Evolutionary conservation across 2,888 invertebrate genomes (phyloP), one percentile per base, ranked within the genome.

Genomic region (Andrena hattorfiana): DNA sequence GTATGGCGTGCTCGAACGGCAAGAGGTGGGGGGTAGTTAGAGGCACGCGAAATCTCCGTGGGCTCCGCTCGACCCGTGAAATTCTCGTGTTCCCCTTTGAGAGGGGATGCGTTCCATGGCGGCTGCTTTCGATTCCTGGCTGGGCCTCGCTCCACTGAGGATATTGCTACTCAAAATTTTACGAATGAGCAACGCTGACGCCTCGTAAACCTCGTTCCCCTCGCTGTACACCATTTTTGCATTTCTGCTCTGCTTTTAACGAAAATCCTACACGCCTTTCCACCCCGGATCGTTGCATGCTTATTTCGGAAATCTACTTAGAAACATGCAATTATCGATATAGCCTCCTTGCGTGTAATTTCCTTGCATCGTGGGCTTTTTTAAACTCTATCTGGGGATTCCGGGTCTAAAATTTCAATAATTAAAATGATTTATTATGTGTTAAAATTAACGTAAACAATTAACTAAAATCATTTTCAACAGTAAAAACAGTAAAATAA

Each of bases 81-180:
- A 77, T 75, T 78, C 51, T 16, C 35, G 23, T 48, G 42, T 23
- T 16, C 63, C 35, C n/a, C 30, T 35, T 49, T 26, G 26, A 23
- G 32, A 20, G 13, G 26, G n/a, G 26, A 20, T 1, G 26, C 30
- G n/a, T 13, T 60, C 23, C 54, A 0, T 13, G 26, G 20, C 68
- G 30, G 32, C n/a, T 20, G 67, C 20, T 74, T 79, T 79, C 74
- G 74, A 81, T 79, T 79, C 26, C 28, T 32, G 48, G 42, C 10
- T 4, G 56, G 23, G 26, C 56, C 10, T 8, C 10, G 23, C 48
- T 8, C 48, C 13, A 2, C 23, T 8, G 48, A 16, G 20, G 30
- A 76, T 71, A 80, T 71, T 70, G 67, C 59, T 72, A 56, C 42
- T 74, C 7, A 81, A 81, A 74, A 81, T 81, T 81, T 81, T 23